Evolutionary conservation across 1,140 invertebrate species (phyloP), one percentile per base, ranked within the genome.

Genomic region (Lepidotrigona ventralis): DNA sequence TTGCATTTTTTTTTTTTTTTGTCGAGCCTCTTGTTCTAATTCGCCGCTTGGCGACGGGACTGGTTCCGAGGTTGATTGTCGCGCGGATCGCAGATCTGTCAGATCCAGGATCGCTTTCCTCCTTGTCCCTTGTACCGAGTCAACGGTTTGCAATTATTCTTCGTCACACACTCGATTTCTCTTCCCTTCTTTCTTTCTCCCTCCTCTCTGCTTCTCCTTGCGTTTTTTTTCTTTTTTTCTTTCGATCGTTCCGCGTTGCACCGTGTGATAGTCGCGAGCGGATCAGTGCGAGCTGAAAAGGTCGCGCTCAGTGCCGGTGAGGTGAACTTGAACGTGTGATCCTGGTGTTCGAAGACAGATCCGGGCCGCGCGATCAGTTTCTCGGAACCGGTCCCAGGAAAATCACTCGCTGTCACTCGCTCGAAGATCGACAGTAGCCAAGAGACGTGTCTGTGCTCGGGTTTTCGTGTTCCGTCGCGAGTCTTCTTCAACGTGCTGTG

Each of bases 11-110:
- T 64, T 64, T 39, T 78, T 69, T 53, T 79, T 71, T 79, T 23
- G 29, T 33, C 29, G 17, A 54, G 60, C 51, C 51, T 46, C 39
- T 46, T 54, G 71, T 75, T 53, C 51, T 64, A 66, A 75, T 75
- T 74, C 33, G 79, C 79, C 69, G 58, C 79, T 54, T 23, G 51
- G 58, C 79, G 79, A 74, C 79, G 72, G 79, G 53, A 75, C 71
- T 14, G 58, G 29, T 33, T 29, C 29, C 69, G 39, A 26, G 75
- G n/a, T 33, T 23, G 63, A 54, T 68, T 68, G 46, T 39, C 79
- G 56, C 69, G 39, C 19, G 15, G 21, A 17, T 1, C 79, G 56
- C 15, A 72, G 60, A 75, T 81, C 46, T 53, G 68, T 68, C 60
- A 19, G 26, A 39, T 51, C 21, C 19, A 26, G 29, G 46, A 64